Percentiles rank a stretch among this genome's conserved stretches.
Conservation (phyloP, 2,113 vertebrate species). For the Antidorcas marsupialis region DNA sequence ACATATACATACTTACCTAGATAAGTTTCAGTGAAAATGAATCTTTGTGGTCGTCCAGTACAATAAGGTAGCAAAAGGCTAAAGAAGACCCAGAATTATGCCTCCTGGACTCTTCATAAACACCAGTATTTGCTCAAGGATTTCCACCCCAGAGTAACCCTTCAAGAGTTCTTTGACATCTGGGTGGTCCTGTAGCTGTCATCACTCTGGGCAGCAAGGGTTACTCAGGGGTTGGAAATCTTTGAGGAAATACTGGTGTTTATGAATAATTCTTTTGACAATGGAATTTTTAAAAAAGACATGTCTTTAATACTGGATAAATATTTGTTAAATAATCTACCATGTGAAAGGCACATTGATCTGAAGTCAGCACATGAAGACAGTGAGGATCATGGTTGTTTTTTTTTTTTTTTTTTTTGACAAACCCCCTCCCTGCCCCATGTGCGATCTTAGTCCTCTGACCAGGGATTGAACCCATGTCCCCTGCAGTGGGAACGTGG, state of each 20-base stretch:
- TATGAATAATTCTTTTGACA: not conserved
- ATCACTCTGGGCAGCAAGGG: not conserved
- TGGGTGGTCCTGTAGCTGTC: not conserved
- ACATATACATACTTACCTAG: not conserved
- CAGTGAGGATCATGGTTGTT: too few relatives aligned
- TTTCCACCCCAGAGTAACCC: not conserved
- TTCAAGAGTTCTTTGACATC: not conserved
- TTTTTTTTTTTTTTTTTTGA: not conserved
- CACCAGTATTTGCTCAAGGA: not conserved
- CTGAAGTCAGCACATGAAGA: not conserved
- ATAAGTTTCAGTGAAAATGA: not conserved
- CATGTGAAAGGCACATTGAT: not conserved
- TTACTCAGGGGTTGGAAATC: not conserved
- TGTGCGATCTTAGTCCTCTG: not conserved
- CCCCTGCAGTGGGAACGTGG: not conserved
- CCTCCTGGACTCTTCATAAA: not conserved
- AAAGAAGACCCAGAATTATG: not conserved
- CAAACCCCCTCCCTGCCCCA: not conserved
- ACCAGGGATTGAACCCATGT: not conserved
- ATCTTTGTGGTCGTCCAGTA: not conserved
- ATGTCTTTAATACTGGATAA: not conserved
- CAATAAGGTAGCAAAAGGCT: not conserved
- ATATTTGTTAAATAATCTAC: not conserved
- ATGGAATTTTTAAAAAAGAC: accelerated
- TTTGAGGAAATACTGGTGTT: not conserved